phyloP scores from a whole-genome alignment of 2,797 vertebrate species.

The Poecilia wingei region DNA sequence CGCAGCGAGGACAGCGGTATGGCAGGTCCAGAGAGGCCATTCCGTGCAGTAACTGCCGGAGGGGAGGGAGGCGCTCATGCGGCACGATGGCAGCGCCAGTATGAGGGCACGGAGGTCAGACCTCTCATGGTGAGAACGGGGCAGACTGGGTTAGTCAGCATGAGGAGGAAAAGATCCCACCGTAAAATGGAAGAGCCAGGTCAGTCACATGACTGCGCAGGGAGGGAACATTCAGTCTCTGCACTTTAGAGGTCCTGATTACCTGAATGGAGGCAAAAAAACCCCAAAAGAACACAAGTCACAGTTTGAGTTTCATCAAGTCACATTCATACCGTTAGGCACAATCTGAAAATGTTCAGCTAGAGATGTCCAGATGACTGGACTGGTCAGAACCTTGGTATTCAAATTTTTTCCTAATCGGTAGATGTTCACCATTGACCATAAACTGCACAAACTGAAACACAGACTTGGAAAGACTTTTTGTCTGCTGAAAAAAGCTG shows the following conservation, averaged over 20 bases:
- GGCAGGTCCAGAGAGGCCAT: slow-evolving; percentile 99
- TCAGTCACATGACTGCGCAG: slow-evolving; percentile 61
- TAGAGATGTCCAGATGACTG: background rate
- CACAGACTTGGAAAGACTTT: background rate
- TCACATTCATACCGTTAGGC: background rate
- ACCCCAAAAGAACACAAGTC: background rate
- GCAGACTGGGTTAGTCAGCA: slow-evolving; percentile 24
- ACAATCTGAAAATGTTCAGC: background rate
- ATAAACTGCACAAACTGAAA: no score
- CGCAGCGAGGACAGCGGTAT: slow-evolving; percentile 97
- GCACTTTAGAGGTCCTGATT: slow-evolving; percentile 55
- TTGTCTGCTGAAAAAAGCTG: background rate
- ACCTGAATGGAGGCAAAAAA: slow-evolving; percentile 54
- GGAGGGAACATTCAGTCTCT: slow-evolving; percentile 44
- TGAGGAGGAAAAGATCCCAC: slow-evolving; percentile 16
- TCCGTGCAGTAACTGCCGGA: slow-evolving; percentile 75
- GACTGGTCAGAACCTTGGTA: background rate
- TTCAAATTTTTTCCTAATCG: background rate
- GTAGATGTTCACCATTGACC: background rate
- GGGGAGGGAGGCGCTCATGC: slow-evolving; percentile 74
- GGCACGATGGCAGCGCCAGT: slow-evolving; percentile 66
- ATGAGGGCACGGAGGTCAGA: slow-evolving; percentile 60
- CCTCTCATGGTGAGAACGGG: slow-evolving; percentile 73
- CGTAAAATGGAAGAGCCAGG: slow-evolving; percentile 20
- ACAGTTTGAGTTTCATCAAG: slow-evolving; percentile 6